Conservation (phyloP, 2,113 vertebrate species). For the Alouatta palliata region DNA sequence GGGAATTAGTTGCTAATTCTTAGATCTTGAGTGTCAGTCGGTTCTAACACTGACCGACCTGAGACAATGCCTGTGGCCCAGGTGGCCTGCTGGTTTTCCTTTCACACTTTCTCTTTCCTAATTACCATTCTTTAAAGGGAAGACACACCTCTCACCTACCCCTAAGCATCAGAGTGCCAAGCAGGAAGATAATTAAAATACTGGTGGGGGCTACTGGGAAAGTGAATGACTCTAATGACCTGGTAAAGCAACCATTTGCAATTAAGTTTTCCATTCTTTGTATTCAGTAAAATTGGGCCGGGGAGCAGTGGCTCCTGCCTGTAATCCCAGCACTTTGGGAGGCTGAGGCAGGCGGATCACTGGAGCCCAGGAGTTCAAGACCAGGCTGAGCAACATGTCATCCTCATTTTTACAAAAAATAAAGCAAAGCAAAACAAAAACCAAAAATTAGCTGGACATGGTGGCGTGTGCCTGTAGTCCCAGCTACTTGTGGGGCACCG, state of each 20-base stretch:
- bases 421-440: too few species aligned
- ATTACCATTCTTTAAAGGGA: not conserved
- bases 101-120: not conserved
- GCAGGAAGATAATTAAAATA: not conserved
- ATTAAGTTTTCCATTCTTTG: not conserved
- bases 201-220: not conserved
- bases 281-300: not conserved
- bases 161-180: not conserved
- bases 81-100: not conserved
- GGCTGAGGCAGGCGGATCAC: too few species aligned
- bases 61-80: not conserved
- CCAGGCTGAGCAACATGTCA: too few species aligned
- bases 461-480: too few species aligned
- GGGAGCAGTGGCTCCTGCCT: too few species aligned
- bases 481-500: too few species aligned
- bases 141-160: not conserved
- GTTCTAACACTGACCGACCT: not conserved
- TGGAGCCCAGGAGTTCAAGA: too few species aligned
- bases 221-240: not conserved
- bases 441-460: too few species aligned
- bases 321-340: too few species aligned
- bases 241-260: not conserved
- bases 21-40: not conserved
- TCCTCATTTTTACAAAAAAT: too few species aligned
- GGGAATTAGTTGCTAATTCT: not conserved